Evolutionary conservation across 2,113 vertebrate species (phyloP).

Genomic region (Scolopax mira): DNA sequence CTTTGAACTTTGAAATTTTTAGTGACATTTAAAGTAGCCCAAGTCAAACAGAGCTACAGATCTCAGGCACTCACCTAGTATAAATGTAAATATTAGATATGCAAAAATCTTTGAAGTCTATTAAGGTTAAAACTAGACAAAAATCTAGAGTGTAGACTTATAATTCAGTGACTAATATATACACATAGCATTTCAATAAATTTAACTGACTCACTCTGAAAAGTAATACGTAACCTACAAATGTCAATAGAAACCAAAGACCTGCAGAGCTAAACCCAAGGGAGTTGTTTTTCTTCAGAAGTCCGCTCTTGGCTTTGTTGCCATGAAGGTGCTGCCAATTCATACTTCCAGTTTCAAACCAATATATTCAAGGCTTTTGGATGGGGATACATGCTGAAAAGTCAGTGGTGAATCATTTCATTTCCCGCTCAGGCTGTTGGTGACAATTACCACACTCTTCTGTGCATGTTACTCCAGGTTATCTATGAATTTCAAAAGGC

Average conservation of each 20-base stretch:
- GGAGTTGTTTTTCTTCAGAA: slow-evolving; percentile 5
- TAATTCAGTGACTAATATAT: not conserved
- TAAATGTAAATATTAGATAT: slow-evolving; percentile 4
- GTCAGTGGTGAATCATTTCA: not conserved
- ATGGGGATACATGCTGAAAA: not conserved
- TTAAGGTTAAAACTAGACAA: not conserved
- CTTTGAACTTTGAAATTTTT: not conserved
- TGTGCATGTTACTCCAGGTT: not conserved
- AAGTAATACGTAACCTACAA: not conserved
- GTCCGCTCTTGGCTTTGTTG: not conserved
- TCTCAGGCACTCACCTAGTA: not conserved
- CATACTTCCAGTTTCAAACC: slow-evolving; percentile 2
- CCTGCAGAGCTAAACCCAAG: not conserved
- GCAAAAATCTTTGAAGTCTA: not conserved
- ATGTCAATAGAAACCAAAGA: not conserved
- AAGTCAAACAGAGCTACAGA: slow-evolving; percentile 22
- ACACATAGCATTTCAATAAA: slow-evolving; percentile 1
- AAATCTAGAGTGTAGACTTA: not conserved
- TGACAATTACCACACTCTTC: not conserved
- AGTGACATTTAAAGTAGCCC: not conserved
- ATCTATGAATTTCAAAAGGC: not conserved
- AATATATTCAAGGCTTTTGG: not conserved
- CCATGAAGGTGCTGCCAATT: not conserved
- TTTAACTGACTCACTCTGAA: not conserved
- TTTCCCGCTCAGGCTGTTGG: not conserved